phyloP scores from a whole-genome alignment of 2,113 vertebrate genomes.

The Sinocyclocheilus maitianheensis region DNA sequence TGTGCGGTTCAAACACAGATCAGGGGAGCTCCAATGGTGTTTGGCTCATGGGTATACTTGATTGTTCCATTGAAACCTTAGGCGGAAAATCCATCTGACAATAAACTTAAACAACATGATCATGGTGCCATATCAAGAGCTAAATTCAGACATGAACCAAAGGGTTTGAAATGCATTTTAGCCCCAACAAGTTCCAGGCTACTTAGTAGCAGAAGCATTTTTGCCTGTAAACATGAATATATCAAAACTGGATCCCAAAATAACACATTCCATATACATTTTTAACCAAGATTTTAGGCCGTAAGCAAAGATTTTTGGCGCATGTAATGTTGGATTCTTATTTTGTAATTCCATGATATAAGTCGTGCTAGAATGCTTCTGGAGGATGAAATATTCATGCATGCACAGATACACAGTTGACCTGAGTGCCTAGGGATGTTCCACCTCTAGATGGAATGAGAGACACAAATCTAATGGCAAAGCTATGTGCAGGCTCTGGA shows the following conservation, averaged over 20 bases:
- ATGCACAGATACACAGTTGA: not conserved
- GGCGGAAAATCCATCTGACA: constrained; percentile 2
- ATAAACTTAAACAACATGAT: constrained; percentile 15
- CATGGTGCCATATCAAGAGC: not conserved
- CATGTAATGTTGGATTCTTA: not conserved
- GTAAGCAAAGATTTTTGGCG: not conserved
- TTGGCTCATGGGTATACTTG: constrained; percentile 39
- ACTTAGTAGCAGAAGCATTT: not conserved
- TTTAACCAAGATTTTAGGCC: not conserved
- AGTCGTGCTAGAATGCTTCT: constrained; percentile 3
- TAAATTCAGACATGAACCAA: not conserved
- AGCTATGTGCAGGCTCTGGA: constrained; percentile 15
- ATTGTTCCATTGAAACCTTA: constrained; percentile 29
- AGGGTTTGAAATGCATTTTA: not conserved
- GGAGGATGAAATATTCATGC: constrained; percentile 7
- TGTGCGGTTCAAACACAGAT: constrained; percentile 43
- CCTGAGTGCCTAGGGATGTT: constrained; percentile 5
- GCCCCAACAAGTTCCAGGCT: not conserved
- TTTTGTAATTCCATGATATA: not conserved
- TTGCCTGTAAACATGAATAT: not conserved
- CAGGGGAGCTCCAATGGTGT: constrained; percentile 43
- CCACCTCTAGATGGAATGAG: not conserved
- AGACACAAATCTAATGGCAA: constrained; percentile 30
- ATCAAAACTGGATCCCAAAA: not conserved
- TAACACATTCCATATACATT: not conserved